These are phyloP conservation scores for Neogobius melanostomus DNA, from an alignment of 2,113 vertebrate species.

Conservation along the genomic window DNA sequence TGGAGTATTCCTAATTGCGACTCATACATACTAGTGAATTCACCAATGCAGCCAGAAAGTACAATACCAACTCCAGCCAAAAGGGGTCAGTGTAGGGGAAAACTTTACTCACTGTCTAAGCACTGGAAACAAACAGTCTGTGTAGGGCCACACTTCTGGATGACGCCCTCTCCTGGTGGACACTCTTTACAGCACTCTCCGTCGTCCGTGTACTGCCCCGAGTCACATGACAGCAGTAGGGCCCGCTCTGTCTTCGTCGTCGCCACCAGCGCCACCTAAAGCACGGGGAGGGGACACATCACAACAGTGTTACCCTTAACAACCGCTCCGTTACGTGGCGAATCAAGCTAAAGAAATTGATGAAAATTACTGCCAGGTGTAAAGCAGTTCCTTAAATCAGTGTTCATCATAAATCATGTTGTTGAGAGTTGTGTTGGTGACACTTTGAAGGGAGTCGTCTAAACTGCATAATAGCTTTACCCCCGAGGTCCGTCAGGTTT, in stretches of 20 bases:
- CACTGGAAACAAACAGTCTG: conserved; percentile 90
- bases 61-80: neutral
- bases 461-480: conserved; percentile 37
- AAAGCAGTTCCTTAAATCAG: conserved; percentile 28
- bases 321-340: neutral
- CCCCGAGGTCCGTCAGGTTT: conserved; percentile 41
- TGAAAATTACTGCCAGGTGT: conserved; percentile 54
- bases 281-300: conserved; percentile 7
- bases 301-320: neutral
- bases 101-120: conserved; percentile 90
- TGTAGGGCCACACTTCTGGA: conserved; percentile 79
- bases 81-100: neutral
- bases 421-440: conserved; percentile 28
- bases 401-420: conserved; percentile 54
- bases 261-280: conserved; percentile 61
- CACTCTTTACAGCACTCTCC: conserved; percentile 90
- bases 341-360: conserved; percentile 32
- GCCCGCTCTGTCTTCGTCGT: conserved; percentile 69
- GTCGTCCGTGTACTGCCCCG: conserved; percentile 46
- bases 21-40: too few relatives aligned
- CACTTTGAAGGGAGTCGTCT: conserved; percentile 32
- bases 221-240: conserved; percentile 61
- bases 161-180: conserved; percentile 90
- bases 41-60: too few relatives aligned
- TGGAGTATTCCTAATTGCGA: too few relatives aligned